Conservation (phyloP, 2,113 vertebrate species). For the Oncorhynchus mykiss region DNA sequence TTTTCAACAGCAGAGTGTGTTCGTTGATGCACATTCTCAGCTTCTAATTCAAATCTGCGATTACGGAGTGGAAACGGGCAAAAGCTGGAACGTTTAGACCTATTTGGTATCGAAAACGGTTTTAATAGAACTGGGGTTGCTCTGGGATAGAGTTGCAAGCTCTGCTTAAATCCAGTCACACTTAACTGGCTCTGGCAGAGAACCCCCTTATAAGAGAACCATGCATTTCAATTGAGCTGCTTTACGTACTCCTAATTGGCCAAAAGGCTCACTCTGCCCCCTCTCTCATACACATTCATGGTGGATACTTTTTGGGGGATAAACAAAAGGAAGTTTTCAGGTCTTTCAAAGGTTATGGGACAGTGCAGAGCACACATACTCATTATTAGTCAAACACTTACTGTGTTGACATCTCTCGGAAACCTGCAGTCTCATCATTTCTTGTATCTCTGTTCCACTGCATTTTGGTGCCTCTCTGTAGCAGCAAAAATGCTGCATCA, state of each 20-base stretch:
- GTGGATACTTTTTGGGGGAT: no score
- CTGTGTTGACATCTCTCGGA: no score
- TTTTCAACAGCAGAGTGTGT: conserved; percentile 45
- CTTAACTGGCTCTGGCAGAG: conserved; percentile 40
- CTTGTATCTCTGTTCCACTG: no score
- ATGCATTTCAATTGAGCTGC: conserved; percentile 45
- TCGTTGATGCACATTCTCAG: conserved; percentile 26
- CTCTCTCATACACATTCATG: not conserved
- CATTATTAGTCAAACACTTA: no score
- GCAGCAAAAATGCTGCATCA: no score
- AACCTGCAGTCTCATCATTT: no score
- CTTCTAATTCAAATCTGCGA: conserved; percentile 61
- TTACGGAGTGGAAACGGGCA: conserved; percentile 38
- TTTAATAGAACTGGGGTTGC: conserved; percentile 26
- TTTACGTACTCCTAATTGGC: conserved; percentile 24
- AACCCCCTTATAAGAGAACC: conserved; percentile 27
- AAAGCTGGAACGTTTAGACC: conserved; percentile 46
- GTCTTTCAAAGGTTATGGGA: no score
- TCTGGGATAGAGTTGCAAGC: not conserved
- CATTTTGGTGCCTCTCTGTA: no score
- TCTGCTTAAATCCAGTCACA: conserved; percentile 54
- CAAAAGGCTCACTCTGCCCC: conserved; percentile 3
- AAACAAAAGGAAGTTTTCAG: no score
- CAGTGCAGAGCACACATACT: no score
- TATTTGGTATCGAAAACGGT: conserved; percentile 31